Evolutionary conservation across 2,888 invertebrate genomes (phyloP), one percentile per base, ranked within the genome.

Genomic region (Xestia ashworthii): DNA sequence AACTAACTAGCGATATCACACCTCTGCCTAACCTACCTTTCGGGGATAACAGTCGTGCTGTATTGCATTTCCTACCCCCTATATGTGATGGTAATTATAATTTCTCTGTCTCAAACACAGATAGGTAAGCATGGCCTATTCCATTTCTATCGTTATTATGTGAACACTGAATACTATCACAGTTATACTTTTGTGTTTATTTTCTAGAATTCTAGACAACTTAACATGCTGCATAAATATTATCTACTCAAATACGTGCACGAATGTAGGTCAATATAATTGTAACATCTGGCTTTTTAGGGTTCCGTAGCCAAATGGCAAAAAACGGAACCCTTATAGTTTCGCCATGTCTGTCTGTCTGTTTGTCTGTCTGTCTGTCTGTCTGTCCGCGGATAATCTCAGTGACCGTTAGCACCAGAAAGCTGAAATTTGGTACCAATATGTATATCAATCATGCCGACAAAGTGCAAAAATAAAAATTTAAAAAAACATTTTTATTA

Each of bases 241-340:
- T 84, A 84, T 81, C 84, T 76, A 66, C 67, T 53, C 48, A 66
- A 71, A 80, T 71, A 80, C 74, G 60, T 66, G 64, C 53, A 60
- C 74, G 46, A 71, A 84, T 80, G 69, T 86, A 70, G 83, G 82
- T 78, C 83, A 50, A 19, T 5, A 78, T 74, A 48, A 48, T 74
- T 70, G 48, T 76, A 74, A 78, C 73, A 74, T 73, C 70, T 76
- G 77, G 67, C 58, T 72, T 73, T 72, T n/a, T n/a, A n/a, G n/a
- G n/a, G n/a, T n/a, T n/a, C n/a, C n/a, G n/a, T n/a, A n/a, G n/a
- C n/a, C n/a, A n/a, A n/a, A n/a, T n/a, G n/a, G n/a, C n/a, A n/a
- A n/a, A n/a, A n/a, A n/a, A n/a, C n/a, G n/a, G n/a, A n/a, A n/a
- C n/a, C n/a, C n/a, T n/a, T n/a, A n/a, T n/a, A n/a, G n/a, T n/a